Conservation (phyloP, 2,888 invertebrate genomes). For the Latrodectus hesperus region DNA sequence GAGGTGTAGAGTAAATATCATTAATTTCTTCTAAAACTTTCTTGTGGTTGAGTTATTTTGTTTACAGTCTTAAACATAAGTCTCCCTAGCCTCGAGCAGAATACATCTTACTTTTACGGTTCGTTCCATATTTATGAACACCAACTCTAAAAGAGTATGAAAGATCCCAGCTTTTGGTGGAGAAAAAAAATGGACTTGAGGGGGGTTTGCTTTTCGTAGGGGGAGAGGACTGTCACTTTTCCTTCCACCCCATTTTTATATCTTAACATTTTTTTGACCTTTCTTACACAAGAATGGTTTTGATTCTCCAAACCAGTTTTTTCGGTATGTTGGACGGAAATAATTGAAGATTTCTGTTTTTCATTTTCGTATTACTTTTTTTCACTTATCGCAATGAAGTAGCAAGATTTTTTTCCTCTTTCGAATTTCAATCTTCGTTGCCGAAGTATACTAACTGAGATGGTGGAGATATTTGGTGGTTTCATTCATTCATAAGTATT, state of each 20-base stretch:
- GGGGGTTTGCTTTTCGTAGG: not conserved
- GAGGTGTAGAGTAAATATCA: too few species aligned
- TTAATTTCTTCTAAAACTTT: too few species aligned
- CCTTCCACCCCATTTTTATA: not conserved
- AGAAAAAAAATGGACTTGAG: not conserved
- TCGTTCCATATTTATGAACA: slow-evolving; percentile 26
- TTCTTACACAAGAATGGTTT: slow-evolving; percentile 21
- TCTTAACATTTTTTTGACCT: not conserved
- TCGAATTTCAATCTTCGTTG: too few species aligned
- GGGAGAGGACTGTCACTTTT: slow-evolving; percentile 23
- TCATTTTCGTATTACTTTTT: slow-evolving; percentile 9
- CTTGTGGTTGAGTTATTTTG: too few species aligned
- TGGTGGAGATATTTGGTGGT: not conserved
- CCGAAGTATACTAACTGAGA: not conserved
- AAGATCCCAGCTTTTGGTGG: not conserved
- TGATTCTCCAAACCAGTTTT: slow-evolving; percentile 38
- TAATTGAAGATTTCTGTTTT: slow-evolving; percentile 35
- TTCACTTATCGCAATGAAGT: slow-evolving; percentile 7
- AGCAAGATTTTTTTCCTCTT: slow-evolving; percentile 3
- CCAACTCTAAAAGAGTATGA: not conserved
- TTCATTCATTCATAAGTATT: not conserved
- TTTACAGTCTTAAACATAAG: too few species aligned
- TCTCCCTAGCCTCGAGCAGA: not conserved
- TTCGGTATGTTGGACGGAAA: slow-evolving; percentile 17
- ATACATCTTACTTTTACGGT: not conserved